Base-by-base conservation (phyloP, 1,140 invertebrate species). In the Liolophura sinensis region DNA sequence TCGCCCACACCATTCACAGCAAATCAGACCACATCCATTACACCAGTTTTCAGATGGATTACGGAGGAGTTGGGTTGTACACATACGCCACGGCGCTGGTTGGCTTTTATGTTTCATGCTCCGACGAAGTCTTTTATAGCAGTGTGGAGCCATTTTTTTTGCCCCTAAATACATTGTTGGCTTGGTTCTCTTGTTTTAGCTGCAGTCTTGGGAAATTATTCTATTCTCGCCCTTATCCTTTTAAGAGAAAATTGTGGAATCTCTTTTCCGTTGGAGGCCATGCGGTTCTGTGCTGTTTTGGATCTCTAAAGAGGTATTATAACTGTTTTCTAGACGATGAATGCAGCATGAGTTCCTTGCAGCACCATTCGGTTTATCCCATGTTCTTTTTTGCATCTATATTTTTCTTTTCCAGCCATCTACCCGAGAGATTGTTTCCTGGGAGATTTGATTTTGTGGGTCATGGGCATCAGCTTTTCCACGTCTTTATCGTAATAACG, bases 401-500 rank as follows among this genome's bases (percentile, higher is more conserved):
- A 1, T 75, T 85, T 25, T 78, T 83, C 62, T 86, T 85, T 68
- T 75, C 76, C 0, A 78, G 79, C 16, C 83, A 85, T 68, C 51
- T 83, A 40, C 86, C 86, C 5, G 85, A 87, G 65, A 72, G 80
- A 27, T 71, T 80, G 31, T 77, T 71, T 18, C 85, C 85, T 0
- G 85, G 85, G 16, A 73, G 73, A 51, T 87, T 84, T 72, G 86
- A 87, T 64, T 75, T 85, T 52, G 55, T 86, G 14, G 86, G 86
- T 0, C 84, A 87, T 60, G 83, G 84, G 16, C 86, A 87, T 71
- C 84, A 86, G 58, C 72, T 84, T n/a, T 82, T 87, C 54, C 86
- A 87, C 64, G 68, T 85, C 14, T 62, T 77, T n/a, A 77, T 78
- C 11, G 76, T 84, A 27, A 24, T 80, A 16, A 81, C 79, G 9